Conservation (phyloP, 2,113 vertebrate species). For the Pycnonotus jocosus region DNA sequence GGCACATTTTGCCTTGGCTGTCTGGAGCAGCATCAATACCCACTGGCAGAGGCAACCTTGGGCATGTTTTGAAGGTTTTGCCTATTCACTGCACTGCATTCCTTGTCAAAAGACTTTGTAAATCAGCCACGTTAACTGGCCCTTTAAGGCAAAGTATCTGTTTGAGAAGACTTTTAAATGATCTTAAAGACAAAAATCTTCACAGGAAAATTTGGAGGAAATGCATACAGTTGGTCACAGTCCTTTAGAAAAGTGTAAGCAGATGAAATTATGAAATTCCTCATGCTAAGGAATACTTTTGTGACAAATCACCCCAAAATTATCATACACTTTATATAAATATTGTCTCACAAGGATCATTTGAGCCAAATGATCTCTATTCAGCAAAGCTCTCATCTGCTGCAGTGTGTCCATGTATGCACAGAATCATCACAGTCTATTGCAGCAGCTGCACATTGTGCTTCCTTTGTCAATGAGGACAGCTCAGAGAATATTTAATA, state of each 20-base stretch:
- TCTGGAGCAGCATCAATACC: background rate
- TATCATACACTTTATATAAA: background rate
- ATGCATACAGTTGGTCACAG: background rate
- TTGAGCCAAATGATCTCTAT: slow-evolving; percentile 12
- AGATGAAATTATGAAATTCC: slow-evolving; percentile 8
- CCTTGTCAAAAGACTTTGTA: slow-evolving; percentile 16
- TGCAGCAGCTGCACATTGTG: background rate
- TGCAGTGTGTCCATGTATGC: background rate
- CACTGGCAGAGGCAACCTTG: background rate
- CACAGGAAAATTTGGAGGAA: background rate
- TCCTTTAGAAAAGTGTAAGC: background rate
- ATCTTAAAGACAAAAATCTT: background rate
- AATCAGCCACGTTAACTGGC: background rate
- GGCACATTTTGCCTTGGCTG: slow-evolving; percentile 12
- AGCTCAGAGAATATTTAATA: background rate
- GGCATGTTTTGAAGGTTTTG: background rate
- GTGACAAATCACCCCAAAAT: background rate
- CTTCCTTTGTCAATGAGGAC: background rate
- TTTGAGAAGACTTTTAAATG: background rate
- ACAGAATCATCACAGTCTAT: background rate
- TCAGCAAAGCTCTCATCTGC: background rate
- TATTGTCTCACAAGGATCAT: background rate
- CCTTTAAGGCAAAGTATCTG: background rate
- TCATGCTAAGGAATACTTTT: background rate
- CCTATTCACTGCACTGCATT: background rate